Percentiles rank a stretch among this genome's conserved stretches.
Conservation (phyloP, 2,797 vertebrate genomes). For the Rhynchotus rufescens region DNA sequence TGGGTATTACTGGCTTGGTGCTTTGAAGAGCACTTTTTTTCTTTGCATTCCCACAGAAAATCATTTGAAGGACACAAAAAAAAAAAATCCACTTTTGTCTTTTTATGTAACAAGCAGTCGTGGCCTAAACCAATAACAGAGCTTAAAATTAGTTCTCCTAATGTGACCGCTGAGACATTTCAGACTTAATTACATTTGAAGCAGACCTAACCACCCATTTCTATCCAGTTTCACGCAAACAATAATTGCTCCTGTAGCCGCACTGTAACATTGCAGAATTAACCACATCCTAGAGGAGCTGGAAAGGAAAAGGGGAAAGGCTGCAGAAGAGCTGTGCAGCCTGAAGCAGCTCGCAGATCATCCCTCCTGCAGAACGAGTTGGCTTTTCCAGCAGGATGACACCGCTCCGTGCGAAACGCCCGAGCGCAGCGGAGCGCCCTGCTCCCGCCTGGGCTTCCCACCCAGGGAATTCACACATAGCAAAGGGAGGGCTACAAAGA, state of each 20-base stretch:
- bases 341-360: background rate
- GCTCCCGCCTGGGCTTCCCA: background rate
- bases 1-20: background rate
- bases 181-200: constrained; percentile 64
- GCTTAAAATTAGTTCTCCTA: constrained; percentile 51
- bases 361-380: background rate
- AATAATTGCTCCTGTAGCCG: background rate
- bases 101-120: constrained; percentile 39
- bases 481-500: background rate
- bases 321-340: background rate
- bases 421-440: background rate
- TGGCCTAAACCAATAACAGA: constrained; percentile 16
- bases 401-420: background rate
- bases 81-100: background rate
- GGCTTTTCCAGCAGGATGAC: background rate
- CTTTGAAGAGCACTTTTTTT: background rate
- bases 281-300: constrained; percentile 64
- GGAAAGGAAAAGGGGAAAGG: background rate
- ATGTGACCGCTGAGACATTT: constrained; percentile 62
- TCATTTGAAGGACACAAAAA: constrained; percentile 10
- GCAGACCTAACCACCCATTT: constrained; percentile 53
- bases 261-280: constrained; percentile 20
- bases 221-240: constrained; percentile 49
- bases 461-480: background rate
- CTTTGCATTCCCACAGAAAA: background rate